These are phyloP conservation scores for Staurois parvus DNA, from an alignment of 2,797 vertebrate genomes.

Conservation along the genomic window DNA sequence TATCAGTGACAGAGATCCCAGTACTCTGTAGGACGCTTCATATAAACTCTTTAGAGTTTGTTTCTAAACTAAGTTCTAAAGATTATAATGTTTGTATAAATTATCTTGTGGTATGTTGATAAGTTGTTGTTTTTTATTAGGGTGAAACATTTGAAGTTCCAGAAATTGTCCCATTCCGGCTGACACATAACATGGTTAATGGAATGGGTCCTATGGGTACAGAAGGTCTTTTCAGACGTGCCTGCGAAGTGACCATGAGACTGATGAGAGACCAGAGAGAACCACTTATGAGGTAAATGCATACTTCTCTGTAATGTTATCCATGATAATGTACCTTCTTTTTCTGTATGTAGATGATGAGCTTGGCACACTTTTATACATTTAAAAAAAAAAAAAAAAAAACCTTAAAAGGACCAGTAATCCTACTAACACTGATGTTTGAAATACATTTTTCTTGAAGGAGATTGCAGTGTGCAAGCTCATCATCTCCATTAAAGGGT, in stretches of 20 bases:
- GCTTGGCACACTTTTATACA: too few relatives aligned
- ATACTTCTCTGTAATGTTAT: background rate
- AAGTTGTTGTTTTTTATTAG: conserved; percentile 68
- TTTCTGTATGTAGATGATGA: background rate
- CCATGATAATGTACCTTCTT: background rate
- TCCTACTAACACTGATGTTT: too few relatives aligned
- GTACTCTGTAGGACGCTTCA: background rate
- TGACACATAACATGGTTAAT: conserved; percentile 98
- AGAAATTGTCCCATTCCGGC: conserved; percentile 95
- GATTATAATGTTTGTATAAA: background rate
- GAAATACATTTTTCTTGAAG: too few relatives aligned
- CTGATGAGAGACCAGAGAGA: conserved; percentile 96
- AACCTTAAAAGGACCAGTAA: too few relatives aligned
- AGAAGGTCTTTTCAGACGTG: conserved; percentile 96
- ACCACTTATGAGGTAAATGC: conserved; percentile 90
- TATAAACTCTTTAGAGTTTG: background rate
- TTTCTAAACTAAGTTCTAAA: too few relatives aligned
- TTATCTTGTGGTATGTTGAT: background rate
- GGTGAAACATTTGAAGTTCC: conserved; percentile 98
- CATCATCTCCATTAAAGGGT: too few relatives aligned
- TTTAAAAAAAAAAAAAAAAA: too few relatives aligned
- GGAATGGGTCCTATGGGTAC: conserved; percentile 99
- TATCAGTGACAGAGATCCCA: background rate
- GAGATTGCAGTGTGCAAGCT: too few relatives aligned
- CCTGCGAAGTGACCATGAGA: conserved; percentile 94